Evolutionary conservation across 2,797 vertebrate genomes (phyloP).

Genomic region (Pangasius sanitwongsei): DNA sequence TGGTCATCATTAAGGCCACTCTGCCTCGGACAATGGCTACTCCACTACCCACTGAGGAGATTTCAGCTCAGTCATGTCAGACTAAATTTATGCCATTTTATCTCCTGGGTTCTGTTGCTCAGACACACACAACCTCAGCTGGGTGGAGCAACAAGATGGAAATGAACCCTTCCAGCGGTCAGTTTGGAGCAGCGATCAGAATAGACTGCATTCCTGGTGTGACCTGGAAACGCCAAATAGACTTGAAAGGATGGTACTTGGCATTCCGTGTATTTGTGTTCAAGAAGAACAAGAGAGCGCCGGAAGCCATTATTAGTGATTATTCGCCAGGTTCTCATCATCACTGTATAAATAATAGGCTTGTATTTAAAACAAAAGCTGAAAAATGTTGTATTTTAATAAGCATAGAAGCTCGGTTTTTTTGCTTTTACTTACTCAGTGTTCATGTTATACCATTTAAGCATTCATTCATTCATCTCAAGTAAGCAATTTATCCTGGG

Average conservation of each 20-base stretch:
- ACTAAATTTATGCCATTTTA: slow-evolving; percentile 21
- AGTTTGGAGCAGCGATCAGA: slow-evolving; percentile 41
- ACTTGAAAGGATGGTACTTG: neutral
- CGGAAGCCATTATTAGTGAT: neutral
- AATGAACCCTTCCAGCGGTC: slow-evolving; percentile 49
- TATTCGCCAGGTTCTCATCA: too few relatives aligned
- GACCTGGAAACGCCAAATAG: slow-evolving; percentile 40
- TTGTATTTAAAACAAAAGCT: neutral
- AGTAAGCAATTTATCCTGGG: neutral
- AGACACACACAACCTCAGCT: neutral
- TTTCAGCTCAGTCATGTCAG: slow-evolving; percentile 14
- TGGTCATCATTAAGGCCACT: slow-evolving; percentile 1
- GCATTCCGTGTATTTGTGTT: neutral
- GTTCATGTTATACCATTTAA: neutral
- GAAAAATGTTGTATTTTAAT: neutral
- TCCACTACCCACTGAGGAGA: neutral
- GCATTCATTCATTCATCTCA: neutral
- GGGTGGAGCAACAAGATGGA: slow-evolving; percentile 54
- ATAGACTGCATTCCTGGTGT: slow-evolving; percentile 17
- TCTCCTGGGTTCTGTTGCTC: slow-evolving; percentile 3
- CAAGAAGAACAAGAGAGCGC: neutral
- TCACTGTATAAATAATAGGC: neutral
- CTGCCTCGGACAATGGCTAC: neutral
- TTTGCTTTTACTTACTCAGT: neutral
- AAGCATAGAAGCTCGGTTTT: neutral